These are phyloP conservation scores for Zygogramma bicolorata DNA, from an alignment of 2,888 invertebrate species.

Conservation along the genomic window DNA sequence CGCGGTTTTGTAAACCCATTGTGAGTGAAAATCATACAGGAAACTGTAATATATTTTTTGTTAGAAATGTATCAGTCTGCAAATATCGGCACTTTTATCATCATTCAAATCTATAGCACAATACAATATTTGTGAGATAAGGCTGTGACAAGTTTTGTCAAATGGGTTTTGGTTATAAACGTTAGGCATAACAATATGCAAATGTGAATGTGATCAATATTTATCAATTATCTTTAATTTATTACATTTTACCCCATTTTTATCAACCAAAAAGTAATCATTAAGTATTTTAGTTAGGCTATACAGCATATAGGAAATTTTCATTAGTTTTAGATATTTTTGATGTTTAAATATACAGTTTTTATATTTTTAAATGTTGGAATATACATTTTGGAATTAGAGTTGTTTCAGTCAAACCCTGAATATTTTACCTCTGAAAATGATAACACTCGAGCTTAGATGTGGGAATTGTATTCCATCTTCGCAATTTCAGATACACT, in stretches of 20 bases:
- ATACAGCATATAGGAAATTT: conserved; percentile 21
- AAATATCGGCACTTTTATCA: too few species aligned
- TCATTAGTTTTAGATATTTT: conserved; percentile 9
- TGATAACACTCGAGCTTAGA: too few species aligned
- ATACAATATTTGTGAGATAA: not conserved
- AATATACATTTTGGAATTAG: conserved; percentile 44
- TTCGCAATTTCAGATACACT: not conserved
- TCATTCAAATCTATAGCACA: too few species aligned
- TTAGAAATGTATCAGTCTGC: too few species aligned
- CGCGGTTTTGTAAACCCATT: too few species aligned
- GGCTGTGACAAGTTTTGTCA: not conserved
- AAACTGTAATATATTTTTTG: too few species aligned
- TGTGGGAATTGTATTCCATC: too few species aligned
- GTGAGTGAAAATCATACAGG: too few species aligned
- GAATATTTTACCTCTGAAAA: not conserved
- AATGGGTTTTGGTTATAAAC: not conserved
- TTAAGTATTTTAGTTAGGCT: conserved; percentile 35
- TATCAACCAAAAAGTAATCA: conserved; percentile 45
- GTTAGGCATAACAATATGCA: conserved; percentile 8
- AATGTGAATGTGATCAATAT: conserved; percentile 40
- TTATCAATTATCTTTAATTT: conserved; percentile 31
- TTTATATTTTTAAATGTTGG: conserved; percentile 48
- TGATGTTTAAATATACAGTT: conserved; percentile 40
- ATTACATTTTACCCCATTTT: conserved; percentile 28
- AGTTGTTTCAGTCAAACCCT: not conserved